phyloP scores from a whole-genome alignment of 37 sponge, comb jelly and placozoan genomes.

The Cliona cf. orientalis region DNA sequence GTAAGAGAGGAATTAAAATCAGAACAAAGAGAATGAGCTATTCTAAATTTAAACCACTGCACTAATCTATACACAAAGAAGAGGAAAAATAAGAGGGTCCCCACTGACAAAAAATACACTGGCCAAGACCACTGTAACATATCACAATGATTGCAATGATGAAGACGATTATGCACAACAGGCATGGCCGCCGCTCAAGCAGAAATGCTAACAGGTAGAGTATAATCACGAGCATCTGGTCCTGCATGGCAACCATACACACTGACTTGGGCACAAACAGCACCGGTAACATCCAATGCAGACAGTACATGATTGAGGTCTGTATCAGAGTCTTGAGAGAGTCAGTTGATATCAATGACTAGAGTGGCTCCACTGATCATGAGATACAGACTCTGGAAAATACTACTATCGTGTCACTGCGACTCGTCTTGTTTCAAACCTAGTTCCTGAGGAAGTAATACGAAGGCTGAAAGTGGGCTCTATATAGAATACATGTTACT shows the following conservation, averaged over 20 bases:
- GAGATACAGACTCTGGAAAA: too few relatives aligned
- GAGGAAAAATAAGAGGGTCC: constrained; percentile 16
- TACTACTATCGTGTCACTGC: too few relatives aligned
- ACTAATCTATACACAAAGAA: constrained; percentile 43
- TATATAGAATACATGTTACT: too few relatives aligned
- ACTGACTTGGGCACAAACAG: constrained; percentile 88
- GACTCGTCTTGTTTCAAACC: too few relatives aligned
- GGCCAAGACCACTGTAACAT: constrained; percentile 84
- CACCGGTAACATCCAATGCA: constrained; percentile 97
- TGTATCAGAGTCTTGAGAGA: too few relatives aligned
- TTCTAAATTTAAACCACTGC: too few relatives aligned
- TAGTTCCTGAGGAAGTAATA: too few relatives aligned
- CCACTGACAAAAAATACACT: constrained; percentile 81
- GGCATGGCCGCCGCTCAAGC: constrained; percentile 89
- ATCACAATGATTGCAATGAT: constrained; percentile 76
- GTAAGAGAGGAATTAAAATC: too few relatives aligned
- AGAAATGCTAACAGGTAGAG: constrained; percentile 80
- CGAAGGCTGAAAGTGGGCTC: too few relatives aligned
- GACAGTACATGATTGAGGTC: constrained; percentile 94
- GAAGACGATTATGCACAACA: constrained; percentile 87
- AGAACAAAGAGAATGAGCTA: too few relatives aligned
- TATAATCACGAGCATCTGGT: constrained; percentile 81
- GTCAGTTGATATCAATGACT: too few relatives aligned
- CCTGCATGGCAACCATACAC: constrained; percentile 76
- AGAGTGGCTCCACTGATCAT: too few relatives aligned